Evolutionary conservation across 2,888 invertebrate genomes (phyloP).

Genomic region (Rotaria sp.): DNA sequence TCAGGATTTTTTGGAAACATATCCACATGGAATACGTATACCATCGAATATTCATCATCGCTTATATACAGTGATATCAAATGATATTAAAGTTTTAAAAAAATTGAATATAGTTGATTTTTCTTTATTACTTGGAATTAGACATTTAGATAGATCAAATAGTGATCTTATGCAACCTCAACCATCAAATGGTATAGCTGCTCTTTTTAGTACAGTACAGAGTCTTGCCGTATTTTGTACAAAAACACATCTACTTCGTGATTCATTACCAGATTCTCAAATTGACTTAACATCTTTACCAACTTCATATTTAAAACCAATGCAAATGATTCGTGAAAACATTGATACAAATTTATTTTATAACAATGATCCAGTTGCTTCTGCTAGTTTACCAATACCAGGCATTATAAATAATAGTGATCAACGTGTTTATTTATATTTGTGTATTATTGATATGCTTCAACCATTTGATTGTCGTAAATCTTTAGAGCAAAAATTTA

Average conservation of each 20-base stretch:
- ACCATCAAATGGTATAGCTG: background rate
- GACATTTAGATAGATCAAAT: background rate
- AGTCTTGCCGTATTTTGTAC: background rate
- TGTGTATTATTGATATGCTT: background rate
- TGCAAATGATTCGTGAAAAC: background rate
- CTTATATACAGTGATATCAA: background rate
- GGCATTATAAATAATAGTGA: background rate
- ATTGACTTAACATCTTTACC: background rate
- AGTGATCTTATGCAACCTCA: background rate
- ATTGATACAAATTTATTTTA: background rate
- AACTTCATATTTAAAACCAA: background rate
- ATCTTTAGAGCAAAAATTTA: background rate
- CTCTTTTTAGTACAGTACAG: background rate
- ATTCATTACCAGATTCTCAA: background rate
- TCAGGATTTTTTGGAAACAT: background rate
- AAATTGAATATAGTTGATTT: background rate
- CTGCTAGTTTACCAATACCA: background rate
- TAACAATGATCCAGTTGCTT: background rate
- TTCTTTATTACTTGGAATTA: background rate
- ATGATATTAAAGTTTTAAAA: background rate
- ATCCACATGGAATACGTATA: conserved; percentile 1
- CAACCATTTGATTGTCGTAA: background rate
- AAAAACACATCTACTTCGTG: background rate
- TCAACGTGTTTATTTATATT: background rate
- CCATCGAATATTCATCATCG: background rate